phyloP scores from a whole-genome alignment of 2,797 vertebrate genomes.

The Arnoldichthys spilopterus region DNA sequence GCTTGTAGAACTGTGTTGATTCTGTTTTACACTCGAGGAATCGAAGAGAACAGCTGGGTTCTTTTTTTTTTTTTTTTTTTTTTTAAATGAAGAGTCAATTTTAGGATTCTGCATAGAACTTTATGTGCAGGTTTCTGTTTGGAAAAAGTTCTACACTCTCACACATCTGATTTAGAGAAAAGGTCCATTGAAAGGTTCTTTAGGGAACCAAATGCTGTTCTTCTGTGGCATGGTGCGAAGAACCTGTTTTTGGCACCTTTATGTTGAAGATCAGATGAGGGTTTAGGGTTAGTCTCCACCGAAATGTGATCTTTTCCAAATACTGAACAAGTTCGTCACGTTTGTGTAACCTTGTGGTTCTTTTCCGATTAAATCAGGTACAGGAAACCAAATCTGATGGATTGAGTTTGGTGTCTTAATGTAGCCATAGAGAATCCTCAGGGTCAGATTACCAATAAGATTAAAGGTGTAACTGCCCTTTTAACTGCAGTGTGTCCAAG shows the following conservation, averaged over 20 bases:
- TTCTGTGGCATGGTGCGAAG: background rate
- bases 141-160: background rate
- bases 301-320: background rate
- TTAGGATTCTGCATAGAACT: no score
- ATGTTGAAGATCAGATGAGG: background rate
- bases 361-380: slow-evolving; percentile 44
- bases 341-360: slow-evolving; percentile 3
- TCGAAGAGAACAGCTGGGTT: no score
- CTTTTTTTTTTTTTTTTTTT: no score
- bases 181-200: background rate
- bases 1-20: background rate
- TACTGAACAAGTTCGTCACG: background rate
- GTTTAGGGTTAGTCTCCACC: background rate
- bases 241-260: background rate
- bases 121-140: background rate
- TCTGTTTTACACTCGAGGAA: background rate
- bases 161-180: background rate
- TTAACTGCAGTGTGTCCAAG: slow-evolving; percentile 30
- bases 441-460: slow-evolving; percentile 40
- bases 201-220: background rate
- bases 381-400: slow-evolving; percentile 50
- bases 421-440: slow-evolving; percentile 54
- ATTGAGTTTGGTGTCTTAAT: slow-evolving; percentile 52
- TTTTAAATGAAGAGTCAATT: no score
- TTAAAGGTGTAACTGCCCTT: slow-evolving; percentile 48